phyloP scores from a whole-genome alignment of 2,113 vertebrate species.

The Zapornia atra region DNA sequence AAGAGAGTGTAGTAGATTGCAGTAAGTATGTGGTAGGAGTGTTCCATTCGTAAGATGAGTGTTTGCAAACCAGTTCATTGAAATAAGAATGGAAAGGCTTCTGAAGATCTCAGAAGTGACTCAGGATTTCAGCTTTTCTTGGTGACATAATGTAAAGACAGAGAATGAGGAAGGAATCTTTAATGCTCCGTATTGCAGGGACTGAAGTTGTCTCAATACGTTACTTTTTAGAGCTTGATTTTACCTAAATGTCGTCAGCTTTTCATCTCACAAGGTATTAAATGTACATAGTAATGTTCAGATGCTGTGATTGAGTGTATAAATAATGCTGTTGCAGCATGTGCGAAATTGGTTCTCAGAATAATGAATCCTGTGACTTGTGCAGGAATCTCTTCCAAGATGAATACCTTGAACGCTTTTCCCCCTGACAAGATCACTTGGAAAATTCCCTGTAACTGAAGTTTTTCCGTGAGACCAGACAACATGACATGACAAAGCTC shows the following conservation, averaged over 20 bases:
- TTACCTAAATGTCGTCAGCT: neutral
- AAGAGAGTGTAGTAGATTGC: neutral
- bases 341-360: neutral
- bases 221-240: neutral
- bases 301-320: neutral
- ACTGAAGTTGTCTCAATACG: neutral
- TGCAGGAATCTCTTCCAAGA: neutral
- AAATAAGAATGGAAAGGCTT: conserved; percentile 47
- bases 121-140: neutral
- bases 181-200: neutral
- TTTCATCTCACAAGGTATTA: neutral
- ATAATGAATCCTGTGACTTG: neutral
- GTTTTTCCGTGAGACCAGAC: fast-evolving
- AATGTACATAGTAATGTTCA: neutral
- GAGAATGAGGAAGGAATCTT: neutral
- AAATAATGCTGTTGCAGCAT: neutral
- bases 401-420: no score
- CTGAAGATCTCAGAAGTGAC: neutral
- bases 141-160: neutral
- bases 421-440: neutral
- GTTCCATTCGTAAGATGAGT: neutral
- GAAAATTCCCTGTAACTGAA: neutral
- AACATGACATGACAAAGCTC: neutral
- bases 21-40: neutral
- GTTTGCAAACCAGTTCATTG: neutral